A percentile compares a stretch with the other conserved stretches of the same genome.
Evolutionary conservation across 2,888 invertebrate genomes (phyloP).

Genomic region (Hydroisotoma schaefferi): DNA sequence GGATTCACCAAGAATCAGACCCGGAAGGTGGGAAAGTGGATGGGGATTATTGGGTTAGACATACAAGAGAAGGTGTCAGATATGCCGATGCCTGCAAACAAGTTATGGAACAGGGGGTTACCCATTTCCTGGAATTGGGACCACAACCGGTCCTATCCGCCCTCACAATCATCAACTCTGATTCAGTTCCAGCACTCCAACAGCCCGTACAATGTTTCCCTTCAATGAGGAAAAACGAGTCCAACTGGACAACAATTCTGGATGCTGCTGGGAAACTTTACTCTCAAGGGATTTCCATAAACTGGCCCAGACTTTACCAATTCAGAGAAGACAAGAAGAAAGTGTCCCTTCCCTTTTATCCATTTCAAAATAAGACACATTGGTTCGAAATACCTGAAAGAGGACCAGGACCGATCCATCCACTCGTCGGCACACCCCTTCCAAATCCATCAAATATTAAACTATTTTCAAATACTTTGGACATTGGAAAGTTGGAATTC

Average conservation of each 20-base stretch:
- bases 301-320: constrained; percentile 3
- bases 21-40: no score
- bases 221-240: constrained; percentile 15
- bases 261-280: constrained; percentile 16
- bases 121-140: constrained; percentile 28
- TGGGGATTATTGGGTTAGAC: constrained; percentile 31
- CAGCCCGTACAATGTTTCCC: constrained; percentile 15
- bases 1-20: constrained; percentile 6
- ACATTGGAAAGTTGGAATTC: neutral
- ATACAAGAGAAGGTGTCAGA: constrained; percentile 27
- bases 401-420: constrained; percentile 13
- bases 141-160: constrained; percentile 31
- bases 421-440: constrained; percentile 16
- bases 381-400: constrained; percentile 11
- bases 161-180: constrained; percentile 14
- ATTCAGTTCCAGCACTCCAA: neutral
- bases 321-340: constrained; percentile 11
- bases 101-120: constrained; percentile 9
- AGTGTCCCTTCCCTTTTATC: constrained; percentile 17
- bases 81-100: constrained; percentile 19
- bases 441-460: constrained; percentile 11
- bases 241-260: constrained; percentile 16
- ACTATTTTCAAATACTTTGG: constrained; percentile 13
- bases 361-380: constrained; percentile 16
- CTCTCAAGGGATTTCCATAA: neutral